These are phyloP conservation scores for Trissolcus japonicus DNA, from an alignment of 2,888 invertebrate genomes.

Conservation along the genomic window DNA sequence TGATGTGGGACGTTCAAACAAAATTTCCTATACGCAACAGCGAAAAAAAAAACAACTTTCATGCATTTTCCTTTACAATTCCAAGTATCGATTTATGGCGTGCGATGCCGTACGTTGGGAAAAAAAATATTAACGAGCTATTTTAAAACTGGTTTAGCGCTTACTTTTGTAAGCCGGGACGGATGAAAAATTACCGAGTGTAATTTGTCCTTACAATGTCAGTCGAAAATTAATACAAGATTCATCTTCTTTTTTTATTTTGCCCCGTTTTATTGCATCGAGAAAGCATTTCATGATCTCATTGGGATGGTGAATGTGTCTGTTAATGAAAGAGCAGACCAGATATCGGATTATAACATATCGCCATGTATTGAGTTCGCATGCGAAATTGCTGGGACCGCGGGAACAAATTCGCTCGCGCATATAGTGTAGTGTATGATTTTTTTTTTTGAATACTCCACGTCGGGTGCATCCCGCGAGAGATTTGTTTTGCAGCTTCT, in stretches of 20 bases:
- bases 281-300: constrained; percentile 20
- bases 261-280: neutral
- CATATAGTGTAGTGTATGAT: constrained; percentile 30
- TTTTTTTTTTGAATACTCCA: constrained; percentile 43
- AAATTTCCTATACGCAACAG: too few relatives aligned
- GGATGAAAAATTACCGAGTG: neutral
- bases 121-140: neutral
- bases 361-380: constrained; percentile 25
- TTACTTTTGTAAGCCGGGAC: neutral
- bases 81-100: too few relatives aligned
- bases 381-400: constrained; percentile 33
- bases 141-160: constrained; percentile 9
- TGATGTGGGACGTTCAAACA: too few relatives aligned
- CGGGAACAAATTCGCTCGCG: constrained; percentile 42
- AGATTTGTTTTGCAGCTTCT: constrained; percentile 56
- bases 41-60: too few relatives aligned
- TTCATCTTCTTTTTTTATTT: too few relatives aligned
- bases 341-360: constrained; percentile 45
- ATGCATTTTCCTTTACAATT: too few relatives aligned
- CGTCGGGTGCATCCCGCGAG: constrained; percentile 50
- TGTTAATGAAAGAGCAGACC: constrained; percentile 39
- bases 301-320: constrained; percentile 16
- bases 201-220: too few relatives aligned
- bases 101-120: too few relatives aligned
- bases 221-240: too few relatives aligned